Base-by-base conservation (phyloP, 2,888 invertebrate species). In the Flexamia atlantica region DNA sequence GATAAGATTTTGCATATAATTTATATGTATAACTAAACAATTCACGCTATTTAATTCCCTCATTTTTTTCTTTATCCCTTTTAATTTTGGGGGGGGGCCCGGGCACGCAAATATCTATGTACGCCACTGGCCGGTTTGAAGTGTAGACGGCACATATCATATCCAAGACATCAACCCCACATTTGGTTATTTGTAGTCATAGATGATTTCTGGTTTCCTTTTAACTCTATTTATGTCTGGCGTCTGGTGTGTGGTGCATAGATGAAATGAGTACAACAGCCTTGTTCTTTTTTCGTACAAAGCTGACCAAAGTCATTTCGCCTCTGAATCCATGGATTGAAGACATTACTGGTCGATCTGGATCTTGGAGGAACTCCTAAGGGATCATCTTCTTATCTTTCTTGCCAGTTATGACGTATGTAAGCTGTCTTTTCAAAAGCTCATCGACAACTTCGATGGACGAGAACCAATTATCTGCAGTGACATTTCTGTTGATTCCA, bases 381-480 rank as follows among this genome's bases (percentile, higher is more conserved):
- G 85, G 85, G 20, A 86, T 86, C 68, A 76, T 53, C 32, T 53
- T 76, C 79, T 85, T 86, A 70, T 86, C 81, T 64, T 81, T 84
- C 68, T 79, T 83, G n/a, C 83, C 23, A 32, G 81, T 85, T 14
- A 83, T 83, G 4, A 84, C 76, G 28, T 81, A 82, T 60, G 84
- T 85, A 5, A 85, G 68, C 32, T 80, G 46, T 64, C 82, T 74
- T 25, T 81, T 72, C 9, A 36, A n/a, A n/a, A 83, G 50, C 76
- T 86, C 80, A 32, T 87, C 84, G 50, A 86, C 87, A 79, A 88
- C 80, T 84, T 88, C 87, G 25, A 89, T 85, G 5, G 88, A 88
- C 23, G 87, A 85, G 86, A 89, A 89, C 88, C 89, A 89, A 85
- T 89, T 89, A 68, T 89, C 88, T n/a, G 87, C 87, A 25, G 88